Percentiles rank a stretch among this genome's conserved stretches.
phyloP scores from a whole-genome alignment of 2,888 invertebrate species.

The Nomada ruficornis region DNA sequence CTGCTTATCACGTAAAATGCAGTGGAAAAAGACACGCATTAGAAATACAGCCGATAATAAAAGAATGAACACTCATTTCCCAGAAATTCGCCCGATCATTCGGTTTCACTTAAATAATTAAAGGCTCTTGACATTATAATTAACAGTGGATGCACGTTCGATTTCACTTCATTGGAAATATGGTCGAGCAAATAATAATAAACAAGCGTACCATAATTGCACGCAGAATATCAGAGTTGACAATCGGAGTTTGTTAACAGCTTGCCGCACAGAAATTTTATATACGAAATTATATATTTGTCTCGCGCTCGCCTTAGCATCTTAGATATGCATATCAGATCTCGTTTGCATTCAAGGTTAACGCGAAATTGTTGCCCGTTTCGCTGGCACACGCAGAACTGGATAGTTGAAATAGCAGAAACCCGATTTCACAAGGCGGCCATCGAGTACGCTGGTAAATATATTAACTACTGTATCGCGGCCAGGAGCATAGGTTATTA shows the following conservation, averaged over 20 bases:
- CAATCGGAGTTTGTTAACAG: background rate
- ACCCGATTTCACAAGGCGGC: conserved; percentile 52
- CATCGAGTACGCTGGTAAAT: conserved; percentile 53
- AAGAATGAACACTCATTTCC: conserved; percentile 22
- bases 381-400: conserved; percentile 10
- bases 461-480: conserved; percentile 61
- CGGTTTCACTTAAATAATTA: conserved; percentile 51
- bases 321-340: background rate
- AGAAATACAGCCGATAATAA: conserved; percentile 16
- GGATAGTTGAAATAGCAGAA: conserved; percentile 43
- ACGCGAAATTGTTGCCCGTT: conserved; percentile 17
- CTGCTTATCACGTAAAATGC: conserved; percentile 3
- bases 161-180: conserved; percentile 43
- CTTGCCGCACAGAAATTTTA: too few relatives aligned
- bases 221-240: background rate
- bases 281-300: background rate
- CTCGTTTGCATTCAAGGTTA: conserved; percentile 8
- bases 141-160: conserved; percentile 12
- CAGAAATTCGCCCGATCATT: conserved; percentile 48
- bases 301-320: background rate
- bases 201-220: conserved; percentile 23
- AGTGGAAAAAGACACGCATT: background rate
- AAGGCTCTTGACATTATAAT: background rate
- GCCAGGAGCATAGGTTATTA: conserved; percentile 62
- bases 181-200: conserved; percentile 24